Percentiles rank a stretch among this genome's conserved stretches.
phyloP scores from a whole-genome alignment of 2,797 vertebrate genomes.

The Lagorchestes hirsutus region DNA sequence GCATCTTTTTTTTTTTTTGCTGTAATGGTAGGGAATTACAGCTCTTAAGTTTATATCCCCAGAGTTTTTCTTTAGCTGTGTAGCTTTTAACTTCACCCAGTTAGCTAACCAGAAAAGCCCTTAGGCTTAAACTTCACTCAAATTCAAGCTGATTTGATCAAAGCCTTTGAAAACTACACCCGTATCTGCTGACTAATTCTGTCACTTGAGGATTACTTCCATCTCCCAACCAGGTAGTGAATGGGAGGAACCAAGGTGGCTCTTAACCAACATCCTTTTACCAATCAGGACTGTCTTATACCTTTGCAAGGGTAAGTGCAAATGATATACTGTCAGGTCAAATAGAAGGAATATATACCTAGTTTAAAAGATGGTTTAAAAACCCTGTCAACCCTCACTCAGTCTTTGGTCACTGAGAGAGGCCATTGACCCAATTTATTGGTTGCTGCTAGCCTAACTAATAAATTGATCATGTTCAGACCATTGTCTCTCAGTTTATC shows the following conservation, averaged over 20 bases:
- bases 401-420: neutral
- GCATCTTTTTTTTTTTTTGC: neutral
- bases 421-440: neutral
- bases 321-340: neutral
- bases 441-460: neutral
- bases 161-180: neutral
- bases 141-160: neutral
- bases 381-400: neutral
- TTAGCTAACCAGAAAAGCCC: neutral
- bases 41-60: neutral
- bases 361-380: neutral
- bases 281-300: neutral
- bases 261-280: neutral
- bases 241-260: neutral
- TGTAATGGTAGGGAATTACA: neutral
- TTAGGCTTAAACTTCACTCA: neutral
- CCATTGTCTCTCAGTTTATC: neutral
- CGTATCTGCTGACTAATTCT: neutral
- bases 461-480: neutral
- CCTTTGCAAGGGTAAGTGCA: neutral
- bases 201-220: neutral
- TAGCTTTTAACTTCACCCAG: neutral
- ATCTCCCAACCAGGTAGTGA: neutral
- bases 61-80: neutral
- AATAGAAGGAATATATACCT: neutral